Evolutionary conservation across 2,113 vertebrate genomes (phyloP).

Genomic region (Philantomba maxwellii): DNA sequence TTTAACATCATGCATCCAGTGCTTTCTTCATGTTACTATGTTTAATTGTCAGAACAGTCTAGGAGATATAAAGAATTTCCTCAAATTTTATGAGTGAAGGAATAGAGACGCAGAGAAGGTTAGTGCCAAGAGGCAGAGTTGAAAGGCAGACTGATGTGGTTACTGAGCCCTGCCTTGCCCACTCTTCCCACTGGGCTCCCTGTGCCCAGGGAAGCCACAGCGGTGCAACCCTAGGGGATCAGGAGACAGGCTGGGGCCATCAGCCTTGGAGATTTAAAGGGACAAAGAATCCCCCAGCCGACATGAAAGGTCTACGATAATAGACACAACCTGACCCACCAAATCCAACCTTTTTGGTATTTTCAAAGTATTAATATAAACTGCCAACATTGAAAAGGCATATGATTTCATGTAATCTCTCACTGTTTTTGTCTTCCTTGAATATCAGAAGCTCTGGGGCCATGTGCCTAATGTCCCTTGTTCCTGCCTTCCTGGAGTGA

Average conservation of each 20-base stretch:
- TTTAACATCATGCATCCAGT: neutral
- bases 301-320: neutral
- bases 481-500: neutral
- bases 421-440: neutral
- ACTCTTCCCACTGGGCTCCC: neutral
- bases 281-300: neutral
- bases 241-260: neutral
- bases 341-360: neutral
- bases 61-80: neutral
- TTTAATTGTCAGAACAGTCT: neutral
- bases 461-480: neutral
- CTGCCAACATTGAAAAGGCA: neutral
- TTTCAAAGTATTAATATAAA: neutral
- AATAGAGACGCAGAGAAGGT: neutral
- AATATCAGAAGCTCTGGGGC: neutral
- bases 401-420: neutral
- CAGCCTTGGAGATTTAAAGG: neutral
- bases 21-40: neutral
- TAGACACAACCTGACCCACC: neutral
- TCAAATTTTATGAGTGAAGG: neutral
- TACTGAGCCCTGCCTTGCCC: neutral
- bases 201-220: neutral
- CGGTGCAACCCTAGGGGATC: rapidly evolving
- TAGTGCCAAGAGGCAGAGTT: neutral
- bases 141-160: neutral